These are phyloP conservation scores for Chinchilla lanigera DNA, from an alignment of 2,113 vertebrate genomes.

Conservation along the genomic window DNA sequence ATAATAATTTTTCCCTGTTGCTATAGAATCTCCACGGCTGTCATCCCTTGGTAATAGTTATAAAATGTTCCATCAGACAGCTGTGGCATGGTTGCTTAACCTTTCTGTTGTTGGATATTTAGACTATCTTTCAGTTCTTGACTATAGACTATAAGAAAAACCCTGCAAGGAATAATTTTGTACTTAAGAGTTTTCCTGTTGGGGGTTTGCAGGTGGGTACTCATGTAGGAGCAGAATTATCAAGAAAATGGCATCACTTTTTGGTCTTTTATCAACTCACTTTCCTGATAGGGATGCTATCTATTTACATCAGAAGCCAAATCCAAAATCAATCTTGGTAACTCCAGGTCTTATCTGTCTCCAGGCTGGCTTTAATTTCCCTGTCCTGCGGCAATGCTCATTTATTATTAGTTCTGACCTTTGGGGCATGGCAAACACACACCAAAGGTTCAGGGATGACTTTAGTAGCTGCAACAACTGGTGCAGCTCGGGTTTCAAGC, in stretches of 20 bases:
- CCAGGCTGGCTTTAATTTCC: constrained; percentile 59
- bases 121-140: constrained; percentile 8
- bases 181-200: constrained; percentile 50
- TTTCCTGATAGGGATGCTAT: constrained; percentile 47
- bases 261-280: background rate
- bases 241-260: constrained; percentile 44
- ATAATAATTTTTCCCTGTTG: constrained; percentile 69
- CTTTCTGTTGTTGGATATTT: constrained; percentile 47
- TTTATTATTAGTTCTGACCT: constrained; percentile 80
- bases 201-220: background rate
- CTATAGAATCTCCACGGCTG: constrained; percentile 63
- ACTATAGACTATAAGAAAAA: background rate
- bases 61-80: constrained; percentile 68
- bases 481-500: constrained; percentile 71
- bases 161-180: constrained; percentile 9
- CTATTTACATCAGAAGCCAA: constrained; percentile 38
- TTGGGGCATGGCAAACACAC: constrained; percentile 65
- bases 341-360: constrained; percentile 48
- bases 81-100: constrained; percentile 50
- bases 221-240: constrained; percentile 54
- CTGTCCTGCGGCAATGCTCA: constrained; percentile 20
- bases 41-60: constrained; percentile 25
- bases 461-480: constrained; percentile 77
- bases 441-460: constrained; percentile 62
- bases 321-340: constrained; percentile 53